A percentile compares a stretch with the other conserved stretches of the same genome.
Evolutionary conservation across 2,888 invertebrate genomes (phyloP).

Genomic region (Agonum fuliginosum): DNA sequence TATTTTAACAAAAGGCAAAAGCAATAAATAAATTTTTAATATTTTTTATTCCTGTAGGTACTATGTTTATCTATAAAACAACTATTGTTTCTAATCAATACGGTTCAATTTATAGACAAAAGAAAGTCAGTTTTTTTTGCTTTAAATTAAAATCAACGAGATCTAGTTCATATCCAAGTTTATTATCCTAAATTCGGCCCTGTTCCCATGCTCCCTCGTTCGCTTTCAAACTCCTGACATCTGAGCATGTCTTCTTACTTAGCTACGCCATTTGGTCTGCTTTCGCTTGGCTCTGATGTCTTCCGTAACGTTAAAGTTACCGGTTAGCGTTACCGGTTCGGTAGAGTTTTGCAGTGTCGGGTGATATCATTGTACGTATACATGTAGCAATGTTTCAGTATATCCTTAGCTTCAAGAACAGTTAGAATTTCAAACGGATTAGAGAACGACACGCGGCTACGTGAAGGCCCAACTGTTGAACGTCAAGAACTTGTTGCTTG

Average conservation of each 20-base stretch:
- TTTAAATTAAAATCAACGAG: too few relatives aligned
- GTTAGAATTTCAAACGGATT: constrained; percentile 40
- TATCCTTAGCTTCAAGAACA: constrained; percentile 12
- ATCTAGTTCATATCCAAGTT: too few relatives aligned
- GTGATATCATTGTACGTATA: neutral
- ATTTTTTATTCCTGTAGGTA: too few relatives aligned
- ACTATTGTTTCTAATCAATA: too few relatives aligned
- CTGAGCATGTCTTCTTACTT: constrained; percentile 3
- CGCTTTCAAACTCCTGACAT: constrained; percentile 10
- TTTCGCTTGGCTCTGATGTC: neutral
- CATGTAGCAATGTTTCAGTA: neutral
- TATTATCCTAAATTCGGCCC: too few relatives aligned
- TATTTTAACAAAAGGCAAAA: too few relatives aligned
- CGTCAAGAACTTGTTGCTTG: constrained; percentile 11
- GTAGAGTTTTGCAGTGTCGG: too few relatives aligned
- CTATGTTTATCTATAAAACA: too few relatives aligned
- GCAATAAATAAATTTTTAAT: too few relatives aligned
- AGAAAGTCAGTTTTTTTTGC: too few relatives aligned
- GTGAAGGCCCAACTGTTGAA: constrained; percentile 33
- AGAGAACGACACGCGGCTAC: neutral
- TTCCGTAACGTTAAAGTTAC: neutral
- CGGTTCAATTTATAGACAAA: too few relatives aligned
- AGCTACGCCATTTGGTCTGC: neutral
- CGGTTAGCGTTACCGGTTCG: neutral
- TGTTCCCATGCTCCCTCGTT: neutral